phyloP scores from a whole-genome alignment of 2,797 vertebrate genomes.

The Lagodon rhomboides region DNA sequence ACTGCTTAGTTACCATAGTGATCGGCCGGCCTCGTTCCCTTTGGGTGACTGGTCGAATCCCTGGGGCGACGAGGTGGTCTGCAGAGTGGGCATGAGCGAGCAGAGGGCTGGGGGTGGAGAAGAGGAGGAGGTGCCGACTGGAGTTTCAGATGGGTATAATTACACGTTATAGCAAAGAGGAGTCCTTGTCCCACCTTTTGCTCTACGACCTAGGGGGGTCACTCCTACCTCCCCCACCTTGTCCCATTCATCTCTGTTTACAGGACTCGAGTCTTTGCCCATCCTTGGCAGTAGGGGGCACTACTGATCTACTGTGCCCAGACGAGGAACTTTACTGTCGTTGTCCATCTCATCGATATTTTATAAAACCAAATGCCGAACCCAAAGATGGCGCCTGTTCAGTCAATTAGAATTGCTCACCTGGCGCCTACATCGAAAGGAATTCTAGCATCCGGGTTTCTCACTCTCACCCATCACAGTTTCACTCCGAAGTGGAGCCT shows the following conservation, averaged over 20 bases:
- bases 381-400: too few relatives aligned
- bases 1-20: constrained; percentile 66
- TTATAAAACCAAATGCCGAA: too few relatives aligned
- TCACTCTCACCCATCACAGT: too few relatives aligned
- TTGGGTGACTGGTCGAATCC: constrained; percentile 69
- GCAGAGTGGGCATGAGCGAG: constrained; percentile 63
- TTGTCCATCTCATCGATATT: too few relatives aligned
- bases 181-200: constrained; percentile 72
- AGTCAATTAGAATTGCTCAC: too few relatives aligned
- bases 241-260: constrained; percentile 31
- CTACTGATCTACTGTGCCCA: constrained; percentile 30
- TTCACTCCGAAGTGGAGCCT: too few relatives aligned
- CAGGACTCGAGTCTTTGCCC: not conserved
- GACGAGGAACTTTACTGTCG: not conserved
- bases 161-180: constrained; percentile 71
- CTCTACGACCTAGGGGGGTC: constrained; percentile 59
- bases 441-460: too few relatives aligned
- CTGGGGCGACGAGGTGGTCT: constrained; percentile 66
- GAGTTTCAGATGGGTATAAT: constrained; percentile 77
- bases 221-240: constrained; percentile 19
- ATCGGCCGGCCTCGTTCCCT: constrained; percentile 64
- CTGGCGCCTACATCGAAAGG: too few relatives aligned
- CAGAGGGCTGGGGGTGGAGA: constrained; percentile 37
- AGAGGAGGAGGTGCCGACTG: constrained; percentile 26
- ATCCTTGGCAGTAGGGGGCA: constrained; percentile 57